phyloP scores from a whole-genome alignment of 2,113 vertebrate species.

The Pica pica region DNA sequence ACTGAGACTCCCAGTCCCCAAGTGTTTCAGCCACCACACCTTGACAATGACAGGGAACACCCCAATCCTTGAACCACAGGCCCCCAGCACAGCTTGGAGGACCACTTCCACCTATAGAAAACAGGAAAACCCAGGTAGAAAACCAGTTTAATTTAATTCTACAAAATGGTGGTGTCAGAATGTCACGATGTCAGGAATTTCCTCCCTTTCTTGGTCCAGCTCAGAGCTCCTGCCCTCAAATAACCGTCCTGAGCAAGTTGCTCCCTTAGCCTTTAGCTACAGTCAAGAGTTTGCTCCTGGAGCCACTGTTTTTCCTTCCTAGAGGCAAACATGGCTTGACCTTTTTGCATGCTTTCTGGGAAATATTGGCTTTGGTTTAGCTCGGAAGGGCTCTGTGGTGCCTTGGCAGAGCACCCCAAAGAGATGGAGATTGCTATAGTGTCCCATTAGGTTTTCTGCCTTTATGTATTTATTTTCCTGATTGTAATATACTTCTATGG shows the following conservation, averaged over 20 bases:
- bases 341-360: not conserved
- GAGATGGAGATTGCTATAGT: not conserved
- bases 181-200: rapidly evolving
- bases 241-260: not conserved
- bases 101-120: not conserved
- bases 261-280: not conserved
- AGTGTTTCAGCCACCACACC: not conserved
- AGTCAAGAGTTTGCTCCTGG: not conserved
- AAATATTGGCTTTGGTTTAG: not conserved
- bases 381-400: not conserved
- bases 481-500: not conserved
- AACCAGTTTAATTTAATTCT: not conserved
- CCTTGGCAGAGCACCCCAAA: not conserved
- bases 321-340: not conserved
- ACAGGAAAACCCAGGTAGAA: not conserved
- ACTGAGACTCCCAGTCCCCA: rapidly evolving
- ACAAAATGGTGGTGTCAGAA: not conserved
- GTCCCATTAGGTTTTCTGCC: not conserved
- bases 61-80: not conserved
- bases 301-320: not conserved
- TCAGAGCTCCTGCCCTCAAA: not conserved
- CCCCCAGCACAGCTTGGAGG: not conserved
- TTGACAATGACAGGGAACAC: not conserved
- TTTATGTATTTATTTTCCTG: not conserved
- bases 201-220: not conserved